phyloP scores from a whole-genome alignment of 2,113 vertebrate species.

The Jaculus jaculus region DNA sequence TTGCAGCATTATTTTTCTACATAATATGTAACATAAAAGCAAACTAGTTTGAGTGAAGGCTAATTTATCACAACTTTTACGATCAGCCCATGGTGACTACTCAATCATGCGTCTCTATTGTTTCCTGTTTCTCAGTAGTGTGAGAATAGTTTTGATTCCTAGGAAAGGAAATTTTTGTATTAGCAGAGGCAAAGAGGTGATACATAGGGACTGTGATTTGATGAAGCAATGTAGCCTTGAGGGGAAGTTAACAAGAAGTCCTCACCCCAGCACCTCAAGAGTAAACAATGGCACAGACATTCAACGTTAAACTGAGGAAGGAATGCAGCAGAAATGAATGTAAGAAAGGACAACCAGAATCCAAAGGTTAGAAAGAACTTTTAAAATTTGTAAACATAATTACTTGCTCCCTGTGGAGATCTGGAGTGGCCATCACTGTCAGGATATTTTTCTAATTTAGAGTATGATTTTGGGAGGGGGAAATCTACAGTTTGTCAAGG shows the following conservation, averaged over 20 bases:
- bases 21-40: neutral
- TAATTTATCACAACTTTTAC: neutral
- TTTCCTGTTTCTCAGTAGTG: neutral
- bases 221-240: neutral
- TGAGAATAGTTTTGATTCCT: neutral
- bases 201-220: neutral
- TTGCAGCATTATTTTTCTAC: neutral
- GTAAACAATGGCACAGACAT: neutral
- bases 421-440: constrained; percentile 40
- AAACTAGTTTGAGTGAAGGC: neutral
- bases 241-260: neutral
- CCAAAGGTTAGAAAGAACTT: constrained; percentile 23
- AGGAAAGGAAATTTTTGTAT: neutral
- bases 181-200: neutral
- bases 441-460: constrained; percentile 78
- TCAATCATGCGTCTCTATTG: neutral
- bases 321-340: neutral
- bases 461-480: constrained; percentile 75
- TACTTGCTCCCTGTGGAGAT: constrained; percentile 27
- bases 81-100: neutral
- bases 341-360: neutral
- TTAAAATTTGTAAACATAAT: constrained; percentile 48
- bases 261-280: neutral
- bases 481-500: constrained; percentile 83
- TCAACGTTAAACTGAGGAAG: neutral